phyloP scores from a whole-genome alignment of 2,888 invertebrate species.

The Harpalus rubripes region DNA sequence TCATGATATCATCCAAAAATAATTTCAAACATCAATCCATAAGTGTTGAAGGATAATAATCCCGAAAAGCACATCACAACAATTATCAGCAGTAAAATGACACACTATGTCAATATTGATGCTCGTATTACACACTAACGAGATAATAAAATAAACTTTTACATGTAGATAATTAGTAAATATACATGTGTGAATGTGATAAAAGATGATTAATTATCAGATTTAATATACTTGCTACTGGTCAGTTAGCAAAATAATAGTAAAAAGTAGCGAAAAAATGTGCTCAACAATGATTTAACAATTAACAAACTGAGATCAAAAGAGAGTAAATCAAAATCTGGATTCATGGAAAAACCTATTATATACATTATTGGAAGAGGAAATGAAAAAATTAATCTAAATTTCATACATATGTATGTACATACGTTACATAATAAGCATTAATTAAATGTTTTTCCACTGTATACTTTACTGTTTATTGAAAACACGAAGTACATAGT shows the following conservation, averaged over 20 bases:
- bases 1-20: background rate
- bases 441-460: background rate
- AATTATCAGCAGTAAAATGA: conserved; percentile 17
- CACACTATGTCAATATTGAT: conserved; percentile 39
- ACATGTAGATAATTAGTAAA: background rate
- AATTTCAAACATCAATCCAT: conserved; percentile 30
- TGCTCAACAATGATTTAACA: too few relatives aligned
- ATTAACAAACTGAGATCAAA: too few relatives aligned
- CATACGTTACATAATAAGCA: background rate
- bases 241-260: conserved; percentile 34
- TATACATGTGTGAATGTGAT: conserved; percentile 11
- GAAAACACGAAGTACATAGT: background rate
- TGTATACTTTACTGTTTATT: background rate
- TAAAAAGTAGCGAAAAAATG: background rate
- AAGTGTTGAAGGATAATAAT: conserved; percentile 18
- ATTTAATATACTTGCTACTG: background rate
- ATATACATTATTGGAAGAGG: background rate
- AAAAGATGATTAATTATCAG: conserved; percentile 15
- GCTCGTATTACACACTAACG: conserved; percentile 12
- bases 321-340: too few relatives aligned
- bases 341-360: background rate
- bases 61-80: conserved; percentile 10
- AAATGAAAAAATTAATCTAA: background rate
- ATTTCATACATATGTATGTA: background rate
- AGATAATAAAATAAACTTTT: conserved; percentile 43